Conservation (phyloP, 2,888 invertebrate genomes). For the Plebejus argus region DNA sequence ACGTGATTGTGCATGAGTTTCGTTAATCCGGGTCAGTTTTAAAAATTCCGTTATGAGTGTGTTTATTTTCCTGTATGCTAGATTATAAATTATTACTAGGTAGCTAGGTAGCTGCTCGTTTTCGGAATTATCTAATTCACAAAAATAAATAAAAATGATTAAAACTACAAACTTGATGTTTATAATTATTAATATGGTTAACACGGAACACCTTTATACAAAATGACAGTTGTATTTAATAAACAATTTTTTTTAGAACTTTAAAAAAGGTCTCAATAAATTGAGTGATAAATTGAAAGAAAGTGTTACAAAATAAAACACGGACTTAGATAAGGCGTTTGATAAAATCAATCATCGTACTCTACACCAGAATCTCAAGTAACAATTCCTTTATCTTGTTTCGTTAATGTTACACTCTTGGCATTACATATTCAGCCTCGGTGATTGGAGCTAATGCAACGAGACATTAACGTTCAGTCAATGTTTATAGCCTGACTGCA, state of each 20-base stretch:
- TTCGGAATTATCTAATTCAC: not conserved
- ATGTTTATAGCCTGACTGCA: slow-evolving; percentile 56
- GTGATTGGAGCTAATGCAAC: slow-evolving; percentile 56
- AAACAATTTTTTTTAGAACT: not conserved
- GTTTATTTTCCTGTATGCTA: not conserved
- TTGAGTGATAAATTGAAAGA: slow-evolving; percentile 11
- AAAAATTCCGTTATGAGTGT: slow-evolving; percentile 27
- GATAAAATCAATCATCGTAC: slow-evolving; percentile 30
- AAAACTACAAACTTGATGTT: too few relatives aligned
- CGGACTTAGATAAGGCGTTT: slow-evolving; percentile 16
- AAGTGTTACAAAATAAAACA: slow-evolving; percentile 27
- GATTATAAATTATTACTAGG: not conserved
- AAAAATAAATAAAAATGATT: not conserved
- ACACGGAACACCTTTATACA: too few relatives aligned
- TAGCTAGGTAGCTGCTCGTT: not conserved
- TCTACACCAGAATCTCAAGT: slow-evolving; percentile 30
- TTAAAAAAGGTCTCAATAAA: not conserved
- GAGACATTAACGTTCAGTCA: slow-evolving; percentile 59
- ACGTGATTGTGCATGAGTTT: slow-evolving; percentile 52
- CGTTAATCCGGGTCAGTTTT: slow-evolving; percentile 39
- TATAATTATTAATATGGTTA: too few relatives aligned
- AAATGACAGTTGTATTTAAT: not conserved
- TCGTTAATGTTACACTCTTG: slow-evolving; percentile 38
- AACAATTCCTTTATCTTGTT: slow-evolving; percentile 35
- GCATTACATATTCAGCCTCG: slow-evolving; percentile 48